Evolutionary conservation across 1,140 invertebrate species (phyloP).

Genomic region (Drosophila sturtevanti): DNA sequence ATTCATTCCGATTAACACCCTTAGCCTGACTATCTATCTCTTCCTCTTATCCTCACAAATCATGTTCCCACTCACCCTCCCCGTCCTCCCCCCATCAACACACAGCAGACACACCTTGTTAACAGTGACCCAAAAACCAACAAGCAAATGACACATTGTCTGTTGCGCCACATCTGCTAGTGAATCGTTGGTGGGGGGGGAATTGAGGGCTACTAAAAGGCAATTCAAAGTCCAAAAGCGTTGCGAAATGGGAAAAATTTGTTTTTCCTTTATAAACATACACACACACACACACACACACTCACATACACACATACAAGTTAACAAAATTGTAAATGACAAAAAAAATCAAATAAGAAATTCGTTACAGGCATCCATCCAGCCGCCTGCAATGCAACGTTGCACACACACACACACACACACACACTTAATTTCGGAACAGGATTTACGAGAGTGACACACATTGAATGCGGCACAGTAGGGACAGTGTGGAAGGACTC

Average conservation of each 20-base stretch:
- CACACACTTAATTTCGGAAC: constrained; percentile 70
- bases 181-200: no score
- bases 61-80: neutral
- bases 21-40: neutral
- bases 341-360: constrained; percentile 79
- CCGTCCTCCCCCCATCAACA: no score
- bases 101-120: constrained; percentile 50
- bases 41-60: neutral
- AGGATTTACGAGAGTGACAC: constrained; percentile 77
- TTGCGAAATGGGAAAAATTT: constrained; percentile 67
- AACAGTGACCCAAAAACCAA: constrained; percentile 23
- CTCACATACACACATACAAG: constrained; percentile 35
- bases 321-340: constrained; percentile 74
- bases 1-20: neutral
- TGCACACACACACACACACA: no score
- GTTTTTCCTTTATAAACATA: constrained; percentile 46
- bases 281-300: constrained; percentile 28
- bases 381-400: constrained; percentile 7
- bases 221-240: constrained; percentile 73
- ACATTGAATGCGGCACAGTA: constrained; percentile 44
- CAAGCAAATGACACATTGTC: constrained; percentile 34
- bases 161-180: constrained; percentile 50
- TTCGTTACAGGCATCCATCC: constrained; percentile 63
- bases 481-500: constrained; percentile 9
- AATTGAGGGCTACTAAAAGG: constrained; percentile 14